Evolutionary conservation across 2,888 invertebrate genomes (phyloP), one percentile per base, ranked within the genome.

Genomic region (Heliconius ethilla): DNA sequence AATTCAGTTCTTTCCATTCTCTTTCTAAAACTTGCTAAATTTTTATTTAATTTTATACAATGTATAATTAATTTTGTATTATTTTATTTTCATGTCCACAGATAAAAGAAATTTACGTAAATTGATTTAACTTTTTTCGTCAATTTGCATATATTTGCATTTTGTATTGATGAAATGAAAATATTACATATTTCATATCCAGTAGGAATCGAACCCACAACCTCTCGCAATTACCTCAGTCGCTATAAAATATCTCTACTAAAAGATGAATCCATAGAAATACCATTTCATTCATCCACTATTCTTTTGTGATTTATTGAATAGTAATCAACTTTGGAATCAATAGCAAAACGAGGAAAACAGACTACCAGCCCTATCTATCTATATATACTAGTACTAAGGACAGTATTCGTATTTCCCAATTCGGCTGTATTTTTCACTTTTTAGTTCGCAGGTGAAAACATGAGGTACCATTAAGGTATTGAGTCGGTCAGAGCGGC

Each of bases 401-500:
- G 79, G 69, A 78, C 75, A 75, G 75, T 37, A 75, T 76, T 77
- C 80, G 86, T 84, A 86, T 87, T 87, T 85, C 85, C 85, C 83
- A 79, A 80, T 76, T 80, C 84, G 82, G 83, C 79, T 84, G 73
- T 84, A 87, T 89, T 91, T 91, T 92, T 89, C 87, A 87, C 89
- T 88, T 89, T 92, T 91, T 90, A 89, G 89, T 86, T 89, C 84
- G 86, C 83, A 85, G 86, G 88, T 88, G 87, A 85, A 91, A 87
- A 89, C 89, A 89, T 86, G 87, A 83, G 83, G 81, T 75, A 78
- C 92, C 92, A 93, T 93, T 93, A 93, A 88, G 88, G 91, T 91
- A 94, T 93, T 93, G 93, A 92, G 90, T 86, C 87, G 83, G 84
- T 84, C 85, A 73, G 72, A 73, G 86, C 83, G 83, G 82, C 88